Evolutionary conservation across 1,140 invertebrate genomes (phyloP).

Genomic region (Lordiphosa collinella): DNA sequence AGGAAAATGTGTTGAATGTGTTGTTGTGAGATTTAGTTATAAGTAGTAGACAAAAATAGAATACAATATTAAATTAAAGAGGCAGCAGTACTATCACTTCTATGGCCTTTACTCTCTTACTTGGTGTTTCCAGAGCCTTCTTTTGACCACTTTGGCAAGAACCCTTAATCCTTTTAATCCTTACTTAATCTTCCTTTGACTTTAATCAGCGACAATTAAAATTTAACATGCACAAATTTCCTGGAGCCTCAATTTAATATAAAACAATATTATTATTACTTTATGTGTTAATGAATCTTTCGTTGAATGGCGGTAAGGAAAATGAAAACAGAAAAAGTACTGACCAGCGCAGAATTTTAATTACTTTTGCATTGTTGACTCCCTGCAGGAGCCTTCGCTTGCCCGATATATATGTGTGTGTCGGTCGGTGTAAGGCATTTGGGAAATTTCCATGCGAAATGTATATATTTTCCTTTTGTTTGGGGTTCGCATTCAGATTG

Average conservation of each 20-base stretch:
- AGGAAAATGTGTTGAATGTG: too few species aligned
- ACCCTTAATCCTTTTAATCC: background rate
- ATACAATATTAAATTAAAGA: too few species aligned
- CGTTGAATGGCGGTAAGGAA: slow-evolving; percentile 6
- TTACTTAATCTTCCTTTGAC: background rate
- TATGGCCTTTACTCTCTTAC: too few species aligned
- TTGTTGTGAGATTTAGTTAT: too few species aligned
- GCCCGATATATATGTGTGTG: slow-evolving; percentile 1
- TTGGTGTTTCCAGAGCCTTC: too few species aligned
- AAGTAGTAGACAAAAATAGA: too few species aligned
- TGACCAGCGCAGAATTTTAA: slow-evolving; percentile 39
- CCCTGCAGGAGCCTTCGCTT: background rate
- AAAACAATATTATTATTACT: slow-evolving; percentile 12
- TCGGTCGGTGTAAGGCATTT: slow-evolving; percentile 12
- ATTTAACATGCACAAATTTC: background rate
- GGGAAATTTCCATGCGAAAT: slow-evolving; percentile 21
- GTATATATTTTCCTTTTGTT: slow-evolving; percentile 24
- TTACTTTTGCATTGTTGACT: slow-evolving; percentile 47
- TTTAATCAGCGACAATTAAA: background rate
- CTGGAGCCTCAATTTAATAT: slow-evolving; percentile 4
- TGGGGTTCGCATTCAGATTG: slow-evolving; percentile 27
- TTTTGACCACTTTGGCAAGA: too few species aligned
- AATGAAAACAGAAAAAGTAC: slow-evolving; percentile 23
- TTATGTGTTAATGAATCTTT: slow-evolving; percentile 21
- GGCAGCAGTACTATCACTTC: too few species aligned